Evolutionary conservation across 2,113 vertebrate species (phyloP).

Genomic region (Pterocles burchelli): DNA sequence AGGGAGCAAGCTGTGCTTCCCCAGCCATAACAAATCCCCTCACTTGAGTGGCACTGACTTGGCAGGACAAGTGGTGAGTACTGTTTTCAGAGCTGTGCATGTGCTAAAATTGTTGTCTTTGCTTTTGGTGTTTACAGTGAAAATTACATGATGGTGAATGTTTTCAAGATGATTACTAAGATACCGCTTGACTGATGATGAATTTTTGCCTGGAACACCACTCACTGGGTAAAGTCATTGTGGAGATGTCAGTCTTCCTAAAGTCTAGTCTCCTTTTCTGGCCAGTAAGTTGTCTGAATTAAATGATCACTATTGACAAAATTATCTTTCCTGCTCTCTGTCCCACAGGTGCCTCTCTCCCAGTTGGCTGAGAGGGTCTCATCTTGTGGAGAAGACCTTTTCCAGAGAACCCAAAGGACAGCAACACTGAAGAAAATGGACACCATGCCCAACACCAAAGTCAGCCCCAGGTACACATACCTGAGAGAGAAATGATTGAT

Average conservation of each 20-base stretch:
- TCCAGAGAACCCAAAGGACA: slow-evolving; percentile 81
- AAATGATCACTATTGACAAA: slow-evolving; percentile 70
- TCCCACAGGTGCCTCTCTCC: slow-evolving; percentile 68
- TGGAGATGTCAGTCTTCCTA: slow-evolving; percentile 56
- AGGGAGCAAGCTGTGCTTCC: background rate
- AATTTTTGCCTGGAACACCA: slow-evolving; percentile 3
- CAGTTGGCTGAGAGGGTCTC: slow-evolving; percentile 60
- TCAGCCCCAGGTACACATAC: slow-evolving; percentile 87
- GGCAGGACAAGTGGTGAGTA: background rate
- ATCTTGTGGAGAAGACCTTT: slow-evolving; percentile 71
- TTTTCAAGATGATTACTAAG: slow-evolving; percentile 3
- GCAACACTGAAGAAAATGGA: slow-evolving; percentile 85
- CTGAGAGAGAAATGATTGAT: slow-evolving; percentile 71
- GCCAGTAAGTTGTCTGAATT: slow-evolving; percentile 71
- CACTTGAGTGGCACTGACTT: background rate
- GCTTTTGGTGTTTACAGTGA: background rate
- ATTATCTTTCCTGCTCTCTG: slow-evolving; percentile 76
- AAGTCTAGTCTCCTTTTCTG: slow-evolving; percentile 86
- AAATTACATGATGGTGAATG: background rate
- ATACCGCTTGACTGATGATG: background rate
- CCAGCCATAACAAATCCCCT: background rate
- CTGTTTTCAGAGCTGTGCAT: background rate
- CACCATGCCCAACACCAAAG: slow-evolving; percentile 81
- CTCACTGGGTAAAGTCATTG: background rate
- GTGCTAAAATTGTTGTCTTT: background rate